Evolutionary conservation across 2,113 vertebrate genomes (phyloP).

Genomic region (human (Homo sapiens)): DNA sequence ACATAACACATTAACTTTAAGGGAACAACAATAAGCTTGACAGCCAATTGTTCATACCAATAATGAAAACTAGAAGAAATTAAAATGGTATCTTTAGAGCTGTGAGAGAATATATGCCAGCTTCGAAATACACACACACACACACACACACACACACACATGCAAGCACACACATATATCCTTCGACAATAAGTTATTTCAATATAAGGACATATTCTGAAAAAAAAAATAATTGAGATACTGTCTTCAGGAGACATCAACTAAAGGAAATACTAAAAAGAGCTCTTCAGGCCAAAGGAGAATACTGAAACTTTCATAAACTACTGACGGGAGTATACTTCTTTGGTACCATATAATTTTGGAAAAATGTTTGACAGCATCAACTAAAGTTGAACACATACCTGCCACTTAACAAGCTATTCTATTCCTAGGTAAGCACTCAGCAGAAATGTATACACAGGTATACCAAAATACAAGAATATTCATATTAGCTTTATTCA

Average conservation of each 20-base stretch:
- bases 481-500: neutral
- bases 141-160: neutral
- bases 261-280: neutral
- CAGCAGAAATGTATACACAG: neutral
- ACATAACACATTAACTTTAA: neutral
- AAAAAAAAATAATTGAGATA: neutral
- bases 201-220: neutral
- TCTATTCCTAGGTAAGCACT: neutral
- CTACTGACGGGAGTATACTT: neutral
- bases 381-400: neutral
- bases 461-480: neutral
- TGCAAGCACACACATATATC: neutral
- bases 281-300: fast-evolving
- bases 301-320: neutral
- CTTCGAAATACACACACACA: neutral
- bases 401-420: neutral
- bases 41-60: neutral
- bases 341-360: neutral
- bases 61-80: neutral
- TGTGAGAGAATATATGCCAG: neutral
- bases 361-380: neutral
- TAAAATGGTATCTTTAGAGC: neutral
- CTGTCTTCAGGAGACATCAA: neutral
- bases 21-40: neutral
- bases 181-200: neutral